Conservation (phyloP, 2,888 invertebrate genomes). For the Hypselothyrea guttata region DNA sequence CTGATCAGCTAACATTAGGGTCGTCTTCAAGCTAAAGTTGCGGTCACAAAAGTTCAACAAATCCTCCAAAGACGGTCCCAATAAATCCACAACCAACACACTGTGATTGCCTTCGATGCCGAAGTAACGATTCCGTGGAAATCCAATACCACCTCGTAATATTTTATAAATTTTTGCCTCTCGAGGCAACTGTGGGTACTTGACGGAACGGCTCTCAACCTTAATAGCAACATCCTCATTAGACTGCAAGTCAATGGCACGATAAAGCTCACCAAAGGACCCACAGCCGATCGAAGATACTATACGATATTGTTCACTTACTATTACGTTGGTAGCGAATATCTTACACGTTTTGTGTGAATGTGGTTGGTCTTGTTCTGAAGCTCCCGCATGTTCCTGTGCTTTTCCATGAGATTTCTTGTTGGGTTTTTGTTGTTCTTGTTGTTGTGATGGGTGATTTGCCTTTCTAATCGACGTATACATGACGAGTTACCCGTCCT, state of each 20-base stretch:
- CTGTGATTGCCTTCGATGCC: slow-evolving; percentile 55
- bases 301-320: slow-evolving; percentile 56
- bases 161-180: slow-evolving; percentile 57
- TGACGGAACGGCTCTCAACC: slow-evolving; percentile 32
- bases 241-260: slow-evolving; percentile 31
- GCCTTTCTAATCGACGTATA: no score
- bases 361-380: no score
- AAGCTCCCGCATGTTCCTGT: no score
- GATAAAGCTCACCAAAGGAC: slow-evolving; percentile 58
- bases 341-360: no score
- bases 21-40: slow-evolving; percentile 56
- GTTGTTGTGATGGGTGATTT: no score
- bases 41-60: slow-evolving; percentile 57
- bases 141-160: slow-evolving; percentile 48
- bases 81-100: slow-evolving; percentile 57
- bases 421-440: no score
- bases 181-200: slow-evolving; percentile 40
- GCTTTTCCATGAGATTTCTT: no score
- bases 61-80: slow-evolving; percentile 63
- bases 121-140: slow-evolving; percentile 48
- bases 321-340: slow-evolving; percentile 28
- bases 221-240: slow-evolving; percentile 57
- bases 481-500: no score
- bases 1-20: slow-evolving; percentile 60
- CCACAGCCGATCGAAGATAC: slow-evolving; percentile 49